Conservation (phyloP, 2,888 invertebrate species). For the Drosophila paramelanica region DNA sequence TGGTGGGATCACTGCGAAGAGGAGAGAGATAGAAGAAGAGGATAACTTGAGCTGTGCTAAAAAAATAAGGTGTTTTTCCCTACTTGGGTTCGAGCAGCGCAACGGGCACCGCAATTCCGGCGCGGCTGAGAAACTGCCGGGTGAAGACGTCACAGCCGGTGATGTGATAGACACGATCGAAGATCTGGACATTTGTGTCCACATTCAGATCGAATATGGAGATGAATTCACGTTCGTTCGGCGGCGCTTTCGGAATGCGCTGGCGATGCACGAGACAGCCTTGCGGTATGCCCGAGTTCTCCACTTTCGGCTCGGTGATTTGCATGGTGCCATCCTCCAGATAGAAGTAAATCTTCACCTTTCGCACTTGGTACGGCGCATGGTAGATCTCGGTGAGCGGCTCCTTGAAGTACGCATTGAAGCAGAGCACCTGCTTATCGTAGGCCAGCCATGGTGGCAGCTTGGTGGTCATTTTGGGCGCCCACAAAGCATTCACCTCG, state of each 20-base stretch:
- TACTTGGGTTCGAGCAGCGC: constrained; percentile 87
- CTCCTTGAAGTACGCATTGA: constrained; percentile 84
- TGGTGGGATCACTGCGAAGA: constrained; percentile 85
- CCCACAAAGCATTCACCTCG: constrained; percentile 90
- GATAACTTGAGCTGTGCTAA: background rate
- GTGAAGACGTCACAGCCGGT: constrained; percentile 95
- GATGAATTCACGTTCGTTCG: constrained; percentile 91
- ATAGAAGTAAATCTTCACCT: constrained; percentile 93
- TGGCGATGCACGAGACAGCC: constrained; percentile 93
- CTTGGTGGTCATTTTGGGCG: constrained; percentile 90
- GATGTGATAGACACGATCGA: constrained; percentile 92
- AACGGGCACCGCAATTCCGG: constrained; percentile 93
- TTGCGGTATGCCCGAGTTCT: constrained; percentile 94
- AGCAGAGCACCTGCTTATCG: constrained; percentile 91
- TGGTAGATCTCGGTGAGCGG: constrained; percentile 90
- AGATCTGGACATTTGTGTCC: constrained; percentile 91
- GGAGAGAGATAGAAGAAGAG: background rate
- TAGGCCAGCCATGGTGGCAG: constrained; percentile 94
- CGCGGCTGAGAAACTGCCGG: constrained; percentile 91
- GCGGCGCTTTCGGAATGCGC: constrained; percentile 90
- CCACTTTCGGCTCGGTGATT: constrained; percentile 91
- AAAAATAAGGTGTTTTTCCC: constrained; percentile 50
- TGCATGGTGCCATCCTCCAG: constrained; percentile 97
- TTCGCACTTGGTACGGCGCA: constrained; percentile 90
- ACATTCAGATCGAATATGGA: constrained; percentile 95